phyloP scores from a whole-genome alignment of 2,113 vertebrate genomes.

The Pollimyrus isidori region DNA sequence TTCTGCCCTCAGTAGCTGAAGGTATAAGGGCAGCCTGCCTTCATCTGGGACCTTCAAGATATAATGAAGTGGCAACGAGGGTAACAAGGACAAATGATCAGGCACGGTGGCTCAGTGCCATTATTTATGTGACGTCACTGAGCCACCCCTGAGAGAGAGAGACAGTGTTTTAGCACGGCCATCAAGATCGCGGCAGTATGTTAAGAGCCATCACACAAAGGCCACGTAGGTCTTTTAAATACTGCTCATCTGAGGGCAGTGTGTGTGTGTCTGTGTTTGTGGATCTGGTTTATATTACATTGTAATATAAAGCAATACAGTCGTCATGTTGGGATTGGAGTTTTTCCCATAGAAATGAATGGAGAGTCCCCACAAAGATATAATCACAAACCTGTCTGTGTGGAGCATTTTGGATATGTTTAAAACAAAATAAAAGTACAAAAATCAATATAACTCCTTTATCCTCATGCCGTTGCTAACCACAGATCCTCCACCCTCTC shows the following conservation, averaged over 20 bases:
- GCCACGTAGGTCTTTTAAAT: not conserved
- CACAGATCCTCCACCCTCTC: not conserved
- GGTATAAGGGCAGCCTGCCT: not conserved
- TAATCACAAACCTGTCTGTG: not conserved
- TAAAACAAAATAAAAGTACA: not conserved
- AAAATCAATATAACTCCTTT: not conserved
- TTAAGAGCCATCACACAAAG: not conserved
- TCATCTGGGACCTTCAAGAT: not conserved
- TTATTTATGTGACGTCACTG: not conserved
- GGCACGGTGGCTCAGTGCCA: not conserved
- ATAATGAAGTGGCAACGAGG: constrained; percentile 1
- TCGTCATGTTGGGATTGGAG: too few relatives aligned
- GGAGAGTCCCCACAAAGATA: too few relatives aligned
- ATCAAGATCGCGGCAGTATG: not conserved
- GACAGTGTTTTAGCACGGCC: not conserved
- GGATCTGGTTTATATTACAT: too few relatives aligned
- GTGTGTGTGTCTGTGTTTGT: not conserved
- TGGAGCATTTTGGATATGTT: not conserved
- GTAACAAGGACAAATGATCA: not conserved
- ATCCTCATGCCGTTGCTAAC: not conserved
- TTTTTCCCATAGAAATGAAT: too few relatives aligned
- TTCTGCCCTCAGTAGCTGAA: not conserved
- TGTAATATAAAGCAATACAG: too few relatives aligned
- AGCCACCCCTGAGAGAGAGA: not conserved
- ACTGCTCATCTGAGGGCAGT: not conserved